Evolutionary conservation across 2,113 vertebrate species (phyloP).

Genomic region (Osmerus mordax): DNA sequence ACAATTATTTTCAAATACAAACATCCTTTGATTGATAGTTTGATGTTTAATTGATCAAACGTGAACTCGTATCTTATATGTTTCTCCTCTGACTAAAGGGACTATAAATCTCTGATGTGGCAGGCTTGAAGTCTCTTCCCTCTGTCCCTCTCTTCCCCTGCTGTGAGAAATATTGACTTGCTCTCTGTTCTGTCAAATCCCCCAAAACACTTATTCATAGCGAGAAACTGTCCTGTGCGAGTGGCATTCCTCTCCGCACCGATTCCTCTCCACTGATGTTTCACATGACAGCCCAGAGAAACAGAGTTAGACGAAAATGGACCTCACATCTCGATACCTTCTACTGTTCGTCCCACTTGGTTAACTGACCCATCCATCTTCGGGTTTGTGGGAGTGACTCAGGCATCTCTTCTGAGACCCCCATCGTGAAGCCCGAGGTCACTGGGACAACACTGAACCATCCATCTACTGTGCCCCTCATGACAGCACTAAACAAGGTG

Average conservation of each 20-base stretch:
- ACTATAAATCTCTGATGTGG: neutral
- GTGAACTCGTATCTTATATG: neutral
- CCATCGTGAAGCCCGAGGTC: neutral
- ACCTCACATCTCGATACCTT: too few relatives aligned
- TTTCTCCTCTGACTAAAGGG: neutral
- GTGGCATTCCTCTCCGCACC: neutral
- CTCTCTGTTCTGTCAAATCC: neutral
- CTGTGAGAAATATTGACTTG: conserved; percentile 17
- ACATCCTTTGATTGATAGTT: conserved; percentile 6
- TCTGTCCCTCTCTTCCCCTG: conserved; percentile 19
- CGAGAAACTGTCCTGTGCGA: too few relatives aligned
- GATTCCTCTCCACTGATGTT: neutral
- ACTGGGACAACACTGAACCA: neutral
- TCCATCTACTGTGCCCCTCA: neutral
- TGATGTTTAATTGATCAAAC: conserved; percentile 53
- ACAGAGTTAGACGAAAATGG: too few relatives aligned
- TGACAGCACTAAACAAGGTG: neutral
- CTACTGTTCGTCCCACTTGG: too few relatives aligned
- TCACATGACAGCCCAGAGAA: neutral
- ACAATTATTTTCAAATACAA: conserved; percentile 25
- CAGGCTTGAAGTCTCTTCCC: conserved; percentile 17
- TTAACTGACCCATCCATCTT: too few relatives aligned
- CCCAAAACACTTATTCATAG: too few relatives aligned
- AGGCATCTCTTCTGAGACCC: neutral
- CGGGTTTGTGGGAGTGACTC: too few relatives aligned